A percentile compares a stretch with the other conserved stretches of the same genome.
Conservation (phyloP, 1,140 invertebrate species). For the Platyura marginata region DNA sequence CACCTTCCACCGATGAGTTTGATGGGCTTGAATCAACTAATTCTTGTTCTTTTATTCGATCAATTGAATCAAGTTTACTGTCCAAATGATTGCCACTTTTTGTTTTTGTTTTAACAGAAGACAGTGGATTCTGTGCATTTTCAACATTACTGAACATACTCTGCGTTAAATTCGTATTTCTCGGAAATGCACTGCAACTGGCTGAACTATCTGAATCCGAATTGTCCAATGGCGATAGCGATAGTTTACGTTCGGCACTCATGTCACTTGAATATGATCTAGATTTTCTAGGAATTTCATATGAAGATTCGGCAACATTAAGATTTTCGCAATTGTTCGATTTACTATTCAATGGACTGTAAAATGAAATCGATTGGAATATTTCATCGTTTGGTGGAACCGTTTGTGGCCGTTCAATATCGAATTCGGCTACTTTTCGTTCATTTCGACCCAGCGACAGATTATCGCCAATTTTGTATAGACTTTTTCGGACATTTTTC, state of each 20-base stretch:
- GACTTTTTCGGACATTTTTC: conserved; percentile 12
- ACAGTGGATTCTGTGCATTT: neutral
- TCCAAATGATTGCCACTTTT: neutral
- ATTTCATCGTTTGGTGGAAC: conserved; percentile 18
- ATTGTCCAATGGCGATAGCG: neutral
- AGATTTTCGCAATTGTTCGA: conserved; percentile 10
- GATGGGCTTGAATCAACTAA: neutral
- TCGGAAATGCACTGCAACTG: neutral
- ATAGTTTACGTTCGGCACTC: neutral
- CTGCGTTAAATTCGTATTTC: neutral
- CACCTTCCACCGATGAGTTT: neutral
- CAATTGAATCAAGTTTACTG: too few relatives aligned
- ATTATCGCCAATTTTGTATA: conserved; percentile 9
- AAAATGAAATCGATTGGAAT: conserved; percentile 17
- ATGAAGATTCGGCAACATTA: conserved; percentile 7
- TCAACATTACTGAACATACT: neutral
- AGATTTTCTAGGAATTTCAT: conserved; percentile 15
- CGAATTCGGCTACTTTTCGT: conserved; percentile 2
- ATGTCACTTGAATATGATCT: neutral
- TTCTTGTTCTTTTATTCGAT: too few relatives aligned
- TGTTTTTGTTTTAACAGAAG: neutral
- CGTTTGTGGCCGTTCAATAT: conserved; percentile 15
- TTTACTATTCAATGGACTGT: conserved; percentile 15
- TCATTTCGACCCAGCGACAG: conserved; percentile 6
- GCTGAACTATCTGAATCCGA: neutral